Percentiles rank a stretch among this genome's conserved stretches.
These are phyloP conservation scores for Loriculus beryllinus DNA, from an alignment of 2,797 vertebrate genomes.

Conservation along the genomic window DNA sequence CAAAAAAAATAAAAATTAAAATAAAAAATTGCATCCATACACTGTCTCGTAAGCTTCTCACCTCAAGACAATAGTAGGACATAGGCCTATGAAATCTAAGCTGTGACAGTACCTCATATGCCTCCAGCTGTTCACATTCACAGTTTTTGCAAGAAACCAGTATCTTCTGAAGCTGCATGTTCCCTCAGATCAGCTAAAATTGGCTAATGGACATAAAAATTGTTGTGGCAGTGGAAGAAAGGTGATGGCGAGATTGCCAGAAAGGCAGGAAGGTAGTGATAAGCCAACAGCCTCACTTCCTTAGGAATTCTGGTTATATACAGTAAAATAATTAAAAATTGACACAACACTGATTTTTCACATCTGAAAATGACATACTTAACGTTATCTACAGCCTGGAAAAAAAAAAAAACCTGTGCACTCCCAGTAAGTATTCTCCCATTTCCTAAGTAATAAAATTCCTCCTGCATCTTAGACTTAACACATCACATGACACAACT, in stretches of 20 bases:
- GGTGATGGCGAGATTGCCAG: neutral
- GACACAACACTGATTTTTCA: neutral
- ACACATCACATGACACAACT: neutral
- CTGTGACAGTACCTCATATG: neutral
- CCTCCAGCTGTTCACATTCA: neutral
- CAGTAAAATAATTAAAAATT: neutral
- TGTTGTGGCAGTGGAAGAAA: neutral
- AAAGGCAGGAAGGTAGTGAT: neutral
- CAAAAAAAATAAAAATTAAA: neutral
- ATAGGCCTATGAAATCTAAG: neutral
- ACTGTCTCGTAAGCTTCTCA: neutral
- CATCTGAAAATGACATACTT: neutral
- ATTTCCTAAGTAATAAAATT: neutral
- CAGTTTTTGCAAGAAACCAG: neutral
- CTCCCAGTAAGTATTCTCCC: neutral
- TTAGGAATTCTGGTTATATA: neutral
- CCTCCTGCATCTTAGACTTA: neutral
- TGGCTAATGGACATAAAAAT: neutral
- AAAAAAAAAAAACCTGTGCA: neutral
- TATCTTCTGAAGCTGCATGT: neutral
- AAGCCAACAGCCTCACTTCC: neutral
- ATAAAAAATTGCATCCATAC: too few species aligned
- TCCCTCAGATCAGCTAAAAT: neutral
- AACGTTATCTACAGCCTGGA: neutral
- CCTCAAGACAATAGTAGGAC: neutral